Base-by-base conservation (phyloP, 2,888 invertebrate genomes). In the Tachina lurida region DNA sequence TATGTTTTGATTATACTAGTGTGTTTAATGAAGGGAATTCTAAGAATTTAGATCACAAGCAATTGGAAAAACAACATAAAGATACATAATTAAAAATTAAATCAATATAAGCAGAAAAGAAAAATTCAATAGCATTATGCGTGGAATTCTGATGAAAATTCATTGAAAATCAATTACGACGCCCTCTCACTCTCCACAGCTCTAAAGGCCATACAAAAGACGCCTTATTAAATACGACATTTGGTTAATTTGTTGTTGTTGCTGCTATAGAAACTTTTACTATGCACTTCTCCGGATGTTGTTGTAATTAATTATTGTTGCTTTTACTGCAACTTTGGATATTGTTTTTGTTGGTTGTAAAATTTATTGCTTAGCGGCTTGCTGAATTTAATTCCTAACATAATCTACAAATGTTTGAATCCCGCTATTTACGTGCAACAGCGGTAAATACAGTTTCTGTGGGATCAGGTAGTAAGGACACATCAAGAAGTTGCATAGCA, bases 351-450 rank as follows among this genome's bases (percentile, higher is more conserved):
- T 13, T 78, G 41, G 60, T 47, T 62, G 31, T 49, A 60, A 49
- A 10, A 60, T 4, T 56, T 60, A 22, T 70, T 62, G 52, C 70
- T 71, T 31, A 31, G 31, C 31, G 12, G 63, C 47, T 17, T 70
- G 39, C 13, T n/a, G 71, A 78, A 82, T 56, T 15, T 31, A 52
- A 79, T 68, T 71, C 13, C n/a, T 78, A 73, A 81, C 10, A 52
- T 65, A 54, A 60, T 75, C 52, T 31, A 31, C 31, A 31, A 85
- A 90, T 90, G 90, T 87, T 89, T 56, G 89, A 89, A 73, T 84
- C 88, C 47, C 88, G 88, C 45, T 88, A 87, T 82, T 82, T 84
- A 49, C 86, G 73, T 83, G 86, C 87, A 65, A 81, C 76, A 52
- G 70, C 71, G 54, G 76, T 73, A 22, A 82, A 82, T 71, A 68